Base-by-base conservation (phyloP, 2,797 vertebrate species). In the Rhinophrynus dorsalis region DNA sequence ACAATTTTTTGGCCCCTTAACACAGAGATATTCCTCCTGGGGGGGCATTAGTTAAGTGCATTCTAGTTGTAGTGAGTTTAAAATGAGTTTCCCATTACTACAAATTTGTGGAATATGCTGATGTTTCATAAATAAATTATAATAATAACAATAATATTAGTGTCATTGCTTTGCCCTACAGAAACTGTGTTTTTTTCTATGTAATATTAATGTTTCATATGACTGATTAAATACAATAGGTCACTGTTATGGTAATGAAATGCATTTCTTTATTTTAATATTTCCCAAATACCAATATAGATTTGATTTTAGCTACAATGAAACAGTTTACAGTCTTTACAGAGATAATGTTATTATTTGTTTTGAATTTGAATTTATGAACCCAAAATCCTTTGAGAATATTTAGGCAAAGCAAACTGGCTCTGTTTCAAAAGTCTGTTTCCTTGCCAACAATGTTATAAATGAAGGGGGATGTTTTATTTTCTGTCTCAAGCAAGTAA, bases 301-400 rank as follows among this genome's bases (percentile, higher is more conserved):
- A 57, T 47, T 67, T 67, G 21, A 37, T 44, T 44, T 69, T 33
- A 52, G 57, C 33, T 54, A 32, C 27, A 35, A 51, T 21, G 24
- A 60, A 68, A 51, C 18, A 26, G 20, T 50, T 42, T 69, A 57
- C 44, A 52, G 47, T 35, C 48, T 42, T 68, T 48, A 33, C 37
- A 61, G 48, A 54, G 32, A 50, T 52, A 51, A 54, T 69, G 27
- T 32, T 42, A 60, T 30, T 54, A 54, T 69, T 69, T 69, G 42
- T 61, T 54, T 69, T 69, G 47, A 29, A 54, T 69, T 48, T 61
- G 67, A 61, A 69, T 61, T 52, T 60, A 60, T 69, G 67, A 69
- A 48, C 54, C 20, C 10, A 35, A 69, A 61, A 69, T 61, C 57
- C 35, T 54, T 54, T 52, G 67, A 60, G 67, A 54, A 21, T 69